Evolutionary conservation across 30 jellyfish, hydroid and myxozoan species (phyloP), one percentile per base, ranked within the genome.

Genomic region (Turritopsis rubra): DNA sequence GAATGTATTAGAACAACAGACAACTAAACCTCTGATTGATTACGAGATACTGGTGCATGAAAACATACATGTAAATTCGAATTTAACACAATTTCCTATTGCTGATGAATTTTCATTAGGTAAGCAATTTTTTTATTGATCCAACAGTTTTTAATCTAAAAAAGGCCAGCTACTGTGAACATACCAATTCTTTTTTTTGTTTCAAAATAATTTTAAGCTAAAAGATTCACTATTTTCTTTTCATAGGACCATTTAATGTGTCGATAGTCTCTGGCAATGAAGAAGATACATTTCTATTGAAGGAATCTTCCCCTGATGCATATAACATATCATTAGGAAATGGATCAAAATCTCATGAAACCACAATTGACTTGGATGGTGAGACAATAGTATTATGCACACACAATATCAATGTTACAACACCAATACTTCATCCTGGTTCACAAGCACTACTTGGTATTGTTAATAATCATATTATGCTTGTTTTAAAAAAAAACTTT

Each of bases 81-180:
- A 79, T 0, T 53, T 89, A 16, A 88, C 75, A 54, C 93, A 84
- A 22, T 22, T 89, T 52, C 71, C 78, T 75, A 74, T 85, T 29
- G 94, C 87, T 0, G 96, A 89, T 76, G 89, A 87, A 0, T 89
- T 79, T 68, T 84, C 90, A 17, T 79, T 88, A 1, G 96, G 96
- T 89, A 53, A 24, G 54, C 72, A 0, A 23, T 22, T 8, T 66
- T 27, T 0, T 68, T 20, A 1, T 0, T 68, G 26, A 0, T 68
- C 1, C 24, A 0, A 21, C 26, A 65, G 18, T 79, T 79, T 79
- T 79, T 16, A 29, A 29, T 29, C n/a, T n/a, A n/a, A n/a, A n/a
- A n/a, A n/a, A n/a, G 60, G 60, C 60, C 13, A 41, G 5, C 13
- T 41, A 41, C 60, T 41, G 60, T 41, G 60, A 41, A 41, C 5